Base-by-base conservation (phyloP, 2,888 invertebrate species). In the Nycteola revayana region DNA sequence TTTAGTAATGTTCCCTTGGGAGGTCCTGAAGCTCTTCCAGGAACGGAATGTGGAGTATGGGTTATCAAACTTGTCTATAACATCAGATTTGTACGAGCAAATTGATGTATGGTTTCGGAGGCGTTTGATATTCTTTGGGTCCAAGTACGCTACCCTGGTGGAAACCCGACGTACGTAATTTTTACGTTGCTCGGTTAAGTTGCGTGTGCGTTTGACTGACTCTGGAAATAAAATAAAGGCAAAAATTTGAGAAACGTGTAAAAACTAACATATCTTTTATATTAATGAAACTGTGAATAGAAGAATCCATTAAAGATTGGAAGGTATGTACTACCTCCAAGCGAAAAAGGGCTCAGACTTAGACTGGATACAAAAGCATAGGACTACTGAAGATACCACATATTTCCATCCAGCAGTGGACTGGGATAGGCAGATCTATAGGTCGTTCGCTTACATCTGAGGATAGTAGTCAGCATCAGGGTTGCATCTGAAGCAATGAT, bases 81-180 rank as follows among this genome's bases (percentile, higher is more conserved):
- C 49, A 8, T 86, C 85, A 0, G 82, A 74, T 44, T 75, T 83
- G 64, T 75, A 85, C 0, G 82, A 81, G 28, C 86, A 86, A 10
- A 84, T 66, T 0, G 86, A 85, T 0, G 86, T 89, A 32, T 85
- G 86, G 31, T 85, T 81, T 0, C 87, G 47, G 48, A 64, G 75
- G 0, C 86, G 56, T 28, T 66, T 77, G 1, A 74, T 60, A 42
- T 70, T 74, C 22, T 73, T 75, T 0, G 75, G 74, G 40, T 87
- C 86, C 27, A 85, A 42, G 25, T 85, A 85, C 0, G 90, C 90
- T 1, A 90, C 89, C 24, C 90, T 79, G 1, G 90, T 90, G 0
- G 92, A 92, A 1, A 93, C 91, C 4, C 93, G 80, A 0, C 91
- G 81, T 0, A 93, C 91, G 86, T 93, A 93, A 54, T 90, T 91